Evolutionary conservation across 2,797 vertebrate species (phyloP).

Genomic region (Glossophaga mutica): DNA sequence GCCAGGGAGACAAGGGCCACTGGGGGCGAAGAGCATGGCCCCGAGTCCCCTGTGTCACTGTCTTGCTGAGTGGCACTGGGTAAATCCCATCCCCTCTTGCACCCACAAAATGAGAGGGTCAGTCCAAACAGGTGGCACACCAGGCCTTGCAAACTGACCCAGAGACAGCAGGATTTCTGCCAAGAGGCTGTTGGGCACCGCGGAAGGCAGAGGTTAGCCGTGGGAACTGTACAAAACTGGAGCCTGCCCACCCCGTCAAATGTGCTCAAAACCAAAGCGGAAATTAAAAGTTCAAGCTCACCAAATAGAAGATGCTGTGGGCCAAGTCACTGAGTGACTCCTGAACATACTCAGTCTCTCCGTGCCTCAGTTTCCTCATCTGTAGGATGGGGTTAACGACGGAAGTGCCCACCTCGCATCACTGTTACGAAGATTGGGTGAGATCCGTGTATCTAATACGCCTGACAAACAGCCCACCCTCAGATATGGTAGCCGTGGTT

Average conservation of each 20-base stretch:
- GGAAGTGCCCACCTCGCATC: background rate
- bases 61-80: background rate
- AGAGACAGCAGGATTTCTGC: background rate
- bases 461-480: background rate
- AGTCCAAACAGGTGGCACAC: background rate
- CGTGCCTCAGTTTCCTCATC: background rate
- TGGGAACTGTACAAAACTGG: background rate
- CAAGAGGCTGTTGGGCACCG: background rate
- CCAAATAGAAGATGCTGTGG: background rate
- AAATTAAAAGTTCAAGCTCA: background rate
- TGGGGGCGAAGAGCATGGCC: background rate
- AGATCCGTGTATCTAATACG: background rate
- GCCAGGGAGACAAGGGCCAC: background rate
- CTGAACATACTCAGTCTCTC: background rate
- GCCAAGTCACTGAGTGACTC: background rate
- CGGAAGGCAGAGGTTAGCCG: background rate
- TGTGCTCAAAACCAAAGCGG: background rate
- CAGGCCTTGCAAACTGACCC: background rate
- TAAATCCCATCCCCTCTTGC: background rate
- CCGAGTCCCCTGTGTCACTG: background rate
- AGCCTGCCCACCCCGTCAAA: accelerated
- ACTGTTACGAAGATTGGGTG: background rate
- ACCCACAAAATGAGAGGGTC: background rate
- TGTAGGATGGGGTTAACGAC: background rate
- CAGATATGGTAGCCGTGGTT: background rate